Conservation (phyloP, 2,113 vertebrate species). For the Galemys pyrenaicus region DNA sequence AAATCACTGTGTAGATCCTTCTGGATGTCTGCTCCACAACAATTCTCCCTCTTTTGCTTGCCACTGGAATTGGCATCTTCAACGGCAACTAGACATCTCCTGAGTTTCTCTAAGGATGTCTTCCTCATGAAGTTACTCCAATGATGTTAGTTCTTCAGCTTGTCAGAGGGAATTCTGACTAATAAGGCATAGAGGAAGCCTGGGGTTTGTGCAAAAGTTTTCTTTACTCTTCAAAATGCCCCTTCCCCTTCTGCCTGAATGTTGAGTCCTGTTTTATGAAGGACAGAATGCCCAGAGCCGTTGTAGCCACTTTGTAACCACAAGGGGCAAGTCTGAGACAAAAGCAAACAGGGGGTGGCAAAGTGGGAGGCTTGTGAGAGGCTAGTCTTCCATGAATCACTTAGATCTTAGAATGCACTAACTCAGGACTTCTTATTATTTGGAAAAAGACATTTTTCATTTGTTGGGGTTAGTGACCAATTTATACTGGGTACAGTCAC, state of each 20-base stretch:
- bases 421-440: neutral
- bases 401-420: neutral
- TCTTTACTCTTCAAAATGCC: neutral
- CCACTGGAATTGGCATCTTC: neutral
- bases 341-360: neutral
- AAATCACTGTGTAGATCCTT: neutral
- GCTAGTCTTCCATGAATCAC: neutral
- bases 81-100: neutral
- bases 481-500: neutral
- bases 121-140: neutral
- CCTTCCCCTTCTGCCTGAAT: neutral
- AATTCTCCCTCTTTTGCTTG: neutral
- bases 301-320: conserved; percentile 15
- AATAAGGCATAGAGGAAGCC: neutral
- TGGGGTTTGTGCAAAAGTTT: conserved; percentile 19
- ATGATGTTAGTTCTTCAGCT: neutral
- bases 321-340: neutral
- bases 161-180: neutral
- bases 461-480: neutral
- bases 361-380: neutral
- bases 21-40: neutral
- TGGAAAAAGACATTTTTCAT: conserved; percentile 38
- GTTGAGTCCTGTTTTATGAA: neutral
- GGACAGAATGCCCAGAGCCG: neutral
- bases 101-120: neutral